phyloP scores from a whole-genome alignment of 2,113 vertebrate genomes.

The Phaetusa simplex region DNA sequence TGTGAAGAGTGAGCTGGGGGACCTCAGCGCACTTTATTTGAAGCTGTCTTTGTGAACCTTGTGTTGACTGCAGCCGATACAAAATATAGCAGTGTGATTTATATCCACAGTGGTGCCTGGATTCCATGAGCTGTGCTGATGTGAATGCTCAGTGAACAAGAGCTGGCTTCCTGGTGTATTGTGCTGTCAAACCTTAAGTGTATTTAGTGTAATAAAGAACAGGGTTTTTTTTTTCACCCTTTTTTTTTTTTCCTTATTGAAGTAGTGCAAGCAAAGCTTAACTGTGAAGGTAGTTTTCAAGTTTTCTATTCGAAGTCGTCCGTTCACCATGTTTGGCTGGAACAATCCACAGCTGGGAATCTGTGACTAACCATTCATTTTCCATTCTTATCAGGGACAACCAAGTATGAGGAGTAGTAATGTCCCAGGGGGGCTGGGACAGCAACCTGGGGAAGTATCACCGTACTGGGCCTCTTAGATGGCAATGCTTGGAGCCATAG shows the following conservation, averaged over 20 bases:
- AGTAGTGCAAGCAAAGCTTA: background rate
- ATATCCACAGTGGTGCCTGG: background rate
- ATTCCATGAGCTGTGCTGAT: background rate
- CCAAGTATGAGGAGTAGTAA: background rate
- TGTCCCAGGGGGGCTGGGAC: background rate
- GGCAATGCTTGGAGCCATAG: background rate
- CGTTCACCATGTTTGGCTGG: background rate
- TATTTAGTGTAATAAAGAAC: background rate
- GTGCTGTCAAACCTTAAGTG: background rate
- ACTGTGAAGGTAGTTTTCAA: background rate
- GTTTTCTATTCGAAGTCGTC: background rate
- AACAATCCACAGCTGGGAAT: background rate
- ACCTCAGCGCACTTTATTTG: background rate
- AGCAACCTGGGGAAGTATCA: background rate
- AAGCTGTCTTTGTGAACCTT: background rate
- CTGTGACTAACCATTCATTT: background rate
- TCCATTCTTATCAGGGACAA: background rate
- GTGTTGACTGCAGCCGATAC: background rate
- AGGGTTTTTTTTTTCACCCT: background rate
- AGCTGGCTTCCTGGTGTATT: background rate
- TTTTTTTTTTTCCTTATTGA: background rate
- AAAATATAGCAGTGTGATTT: background rate
- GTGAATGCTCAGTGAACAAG: background rate
- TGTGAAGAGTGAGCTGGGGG: background rate
- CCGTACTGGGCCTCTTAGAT: background rate